phyloP scores from a whole-genome alignment of 2,113 vertebrate genomes.

The Prunella himalayana region DNA sequence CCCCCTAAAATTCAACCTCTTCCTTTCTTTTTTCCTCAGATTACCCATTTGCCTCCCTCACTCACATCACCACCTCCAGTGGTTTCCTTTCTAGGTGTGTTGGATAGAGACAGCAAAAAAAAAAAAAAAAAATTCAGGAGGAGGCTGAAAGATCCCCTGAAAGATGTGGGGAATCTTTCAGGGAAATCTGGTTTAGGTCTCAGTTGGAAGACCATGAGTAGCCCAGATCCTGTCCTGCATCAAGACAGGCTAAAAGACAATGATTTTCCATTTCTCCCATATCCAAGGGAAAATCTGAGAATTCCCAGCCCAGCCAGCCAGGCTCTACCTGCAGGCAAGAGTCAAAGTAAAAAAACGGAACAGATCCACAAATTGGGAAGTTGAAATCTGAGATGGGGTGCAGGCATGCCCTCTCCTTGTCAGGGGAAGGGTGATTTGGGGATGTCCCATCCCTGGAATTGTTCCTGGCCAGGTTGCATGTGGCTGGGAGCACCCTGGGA shows the following conservation, averaged over 20 bases:
- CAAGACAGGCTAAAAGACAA: not conserved
- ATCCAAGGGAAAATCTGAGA: not conserved
- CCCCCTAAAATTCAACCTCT: not conserved
- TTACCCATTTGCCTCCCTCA: not conserved
- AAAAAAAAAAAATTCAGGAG: not conserved
- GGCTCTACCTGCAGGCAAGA: not conserved
- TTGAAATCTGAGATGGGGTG: not conserved
- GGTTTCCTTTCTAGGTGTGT: not conserved
- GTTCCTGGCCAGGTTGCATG: rapidly evolving
- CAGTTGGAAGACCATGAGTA: not conserved
- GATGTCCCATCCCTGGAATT: not conserved
- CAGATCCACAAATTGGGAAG: not conserved
- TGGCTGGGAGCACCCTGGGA: not conserved
- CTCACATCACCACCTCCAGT: not conserved
- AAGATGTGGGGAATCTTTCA: not conserved
- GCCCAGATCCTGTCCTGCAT: not conserved
- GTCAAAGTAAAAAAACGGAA: not conserved
- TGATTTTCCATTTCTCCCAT: not conserved
- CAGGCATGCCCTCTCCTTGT: not conserved
- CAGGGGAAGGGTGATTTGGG: not conserved
- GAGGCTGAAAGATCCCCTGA: too few relatives aligned
- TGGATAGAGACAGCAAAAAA: not conserved
- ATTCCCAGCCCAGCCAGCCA: not conserved
- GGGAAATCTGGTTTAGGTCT: not conserved
- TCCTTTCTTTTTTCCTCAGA: not conserved